Evolutionary conservation across 1,140 invertebrate genomes (phyloP).

Genomic region (Eufriesea mexicana): DNA sequence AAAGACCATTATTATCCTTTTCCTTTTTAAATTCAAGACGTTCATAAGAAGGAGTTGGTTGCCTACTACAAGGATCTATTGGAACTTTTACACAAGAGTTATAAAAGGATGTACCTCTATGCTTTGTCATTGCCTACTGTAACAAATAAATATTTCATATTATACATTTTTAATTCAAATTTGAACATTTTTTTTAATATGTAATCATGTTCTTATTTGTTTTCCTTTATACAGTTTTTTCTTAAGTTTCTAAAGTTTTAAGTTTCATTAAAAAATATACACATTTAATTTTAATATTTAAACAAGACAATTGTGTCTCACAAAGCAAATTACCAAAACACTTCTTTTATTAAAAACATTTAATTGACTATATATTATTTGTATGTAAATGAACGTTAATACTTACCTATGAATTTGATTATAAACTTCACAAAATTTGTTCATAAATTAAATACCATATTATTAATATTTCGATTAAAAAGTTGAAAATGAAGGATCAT

Average conservation of each 20-base stretch:
- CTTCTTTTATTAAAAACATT: not conserved
- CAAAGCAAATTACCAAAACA: not conserved
- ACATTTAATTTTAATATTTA: not conserved
- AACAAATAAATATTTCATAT: not conserved
- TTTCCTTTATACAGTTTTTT: not conserved
- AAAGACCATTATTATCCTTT: conserved; percentile 64
- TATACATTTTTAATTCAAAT: not conserved
- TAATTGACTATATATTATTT: not conserved
- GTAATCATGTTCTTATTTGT: not conserved
- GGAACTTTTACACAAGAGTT: conserved; percentile 86
- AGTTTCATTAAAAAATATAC: not conserved
- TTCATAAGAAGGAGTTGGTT: conserved; percentile 86
- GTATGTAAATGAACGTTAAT: not conserved
- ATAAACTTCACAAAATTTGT: not conserved
- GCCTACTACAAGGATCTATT: conserved; percentile 85
- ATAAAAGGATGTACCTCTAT: conserved; percentile 76
- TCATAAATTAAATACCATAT: not conserved
- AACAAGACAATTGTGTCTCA: not conserved
- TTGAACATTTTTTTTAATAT: not conserved
- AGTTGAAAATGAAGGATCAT: not conserved
- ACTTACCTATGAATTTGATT: not conserved
- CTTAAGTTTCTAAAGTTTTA: not conserved
- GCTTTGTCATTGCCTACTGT: conserved; percentile 71
- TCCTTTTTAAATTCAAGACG: conserved; percentile 77
- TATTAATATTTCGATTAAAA: not conserved